Base-by-base conservation (phyloP, 2,113 vertebrate genomes). In the Clarias gariepinus region DNA sequence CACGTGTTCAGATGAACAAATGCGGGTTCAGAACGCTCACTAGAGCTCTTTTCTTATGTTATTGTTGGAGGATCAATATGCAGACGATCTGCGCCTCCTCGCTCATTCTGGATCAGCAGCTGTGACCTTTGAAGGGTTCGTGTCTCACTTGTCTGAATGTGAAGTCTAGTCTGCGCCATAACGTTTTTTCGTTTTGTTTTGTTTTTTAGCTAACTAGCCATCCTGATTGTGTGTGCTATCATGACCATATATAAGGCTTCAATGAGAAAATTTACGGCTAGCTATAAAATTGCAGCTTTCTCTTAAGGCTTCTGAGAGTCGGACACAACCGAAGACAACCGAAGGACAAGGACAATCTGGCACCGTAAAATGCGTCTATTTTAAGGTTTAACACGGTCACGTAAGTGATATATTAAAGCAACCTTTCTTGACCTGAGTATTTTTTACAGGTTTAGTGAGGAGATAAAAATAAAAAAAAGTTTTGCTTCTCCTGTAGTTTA, bases 1-100 rank as follows among this genome's bases (percentile, higher is more conserved):
- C 78, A 80, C 28, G 55, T 58, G 77, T 18, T 33, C 77, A 80
- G 28, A 80, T 60, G 55, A 80, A 80, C 78, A 58, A 80, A 80
- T 13, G 55, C 55, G 18, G 60, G 28, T 80, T 60, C 28, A 60
- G 28, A 28, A 3, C 11, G 1, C 77, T 58, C 57, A 3, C 78
- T 25, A 33, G 23, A 80, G 58, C 78, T 80, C 57, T 77, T 77
- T 21, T 18, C 28, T 79, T 5, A 3, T 30, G 11, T 58, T 47
- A 47, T 47, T 47, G 47, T 47, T 8, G 47, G 47, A 47, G 47
- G 18, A 79, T 58, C 57, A 5, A 79, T 57, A 79, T 58, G 28
- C 25, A 55, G 77, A 79, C 33, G 77, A 79, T 16, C 53, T 21
- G 12, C 28, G 58, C 28, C 15, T 58, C 73, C 10, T 76, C 2